A percentile compares a stretch with the other conserved stretches of the same genome.
phyloP scores from a whole-genome alignment of 2,888 invertebrate species.

The Agrenia bidenticulata region DNA sequence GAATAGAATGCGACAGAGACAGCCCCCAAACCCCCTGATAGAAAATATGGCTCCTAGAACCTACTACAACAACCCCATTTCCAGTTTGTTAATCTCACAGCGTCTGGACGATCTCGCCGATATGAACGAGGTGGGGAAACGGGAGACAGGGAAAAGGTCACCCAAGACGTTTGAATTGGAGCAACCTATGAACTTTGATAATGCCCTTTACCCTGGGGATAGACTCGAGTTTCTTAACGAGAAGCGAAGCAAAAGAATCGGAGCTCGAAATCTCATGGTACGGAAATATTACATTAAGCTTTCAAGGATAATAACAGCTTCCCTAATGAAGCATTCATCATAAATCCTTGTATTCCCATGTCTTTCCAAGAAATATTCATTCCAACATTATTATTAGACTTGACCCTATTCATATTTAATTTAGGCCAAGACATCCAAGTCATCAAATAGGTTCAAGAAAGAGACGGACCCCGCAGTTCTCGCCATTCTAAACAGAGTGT shows the following conservation, averaged over 20 bases:
- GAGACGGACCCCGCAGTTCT: constrained; percentile 38
- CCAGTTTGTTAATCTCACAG: no score
- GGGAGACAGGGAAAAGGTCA: constrained; percentile 35
- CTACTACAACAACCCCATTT: neutral
- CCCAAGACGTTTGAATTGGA: constrained; percentile 21
- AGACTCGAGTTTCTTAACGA: constrained; percentile 34
- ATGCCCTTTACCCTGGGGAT: constrained; percentile 22
- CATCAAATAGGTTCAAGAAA: constrained; percentile 37
- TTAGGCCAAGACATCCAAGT: neutral
- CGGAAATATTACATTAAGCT: neutral
- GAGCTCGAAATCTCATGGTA: constrained; percentile 20
- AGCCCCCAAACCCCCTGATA: neutral
- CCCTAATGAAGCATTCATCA: no score
- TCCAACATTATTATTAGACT: no score
- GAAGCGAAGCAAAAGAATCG: constrained; percentile 42
- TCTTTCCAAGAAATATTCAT: no score
- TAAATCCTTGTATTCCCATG: no score
- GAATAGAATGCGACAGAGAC: neutral
- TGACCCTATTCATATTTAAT: no score
- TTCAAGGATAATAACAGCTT: no score
- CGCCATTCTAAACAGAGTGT: constrained; percentile 40
- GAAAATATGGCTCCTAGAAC: neutral
- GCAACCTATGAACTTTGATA: constrained; percentile 43
- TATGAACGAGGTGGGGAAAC: constrained; percentile 27
- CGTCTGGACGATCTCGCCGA: constrained; percentile 25